phyloP scores from a whole-genome alignment of 2,888 invertebrate species.

The Agrotis puta region DNA sequence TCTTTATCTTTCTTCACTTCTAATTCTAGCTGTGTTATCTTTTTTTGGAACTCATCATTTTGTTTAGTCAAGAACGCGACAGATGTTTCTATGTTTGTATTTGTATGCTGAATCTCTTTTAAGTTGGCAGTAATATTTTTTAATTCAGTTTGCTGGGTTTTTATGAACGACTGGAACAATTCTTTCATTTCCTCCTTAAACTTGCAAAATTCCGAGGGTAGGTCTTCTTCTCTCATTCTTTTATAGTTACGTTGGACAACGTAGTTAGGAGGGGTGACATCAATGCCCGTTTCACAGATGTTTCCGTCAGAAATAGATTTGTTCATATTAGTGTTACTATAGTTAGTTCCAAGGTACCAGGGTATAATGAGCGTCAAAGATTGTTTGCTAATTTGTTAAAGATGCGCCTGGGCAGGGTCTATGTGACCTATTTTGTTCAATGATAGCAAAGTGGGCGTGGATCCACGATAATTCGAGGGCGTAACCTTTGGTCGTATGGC shows the following conservation, averaged over 20 bases:
- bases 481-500: neutral
- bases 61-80: neutral
- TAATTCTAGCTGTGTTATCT: neutral
- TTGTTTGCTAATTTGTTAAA: neutral
- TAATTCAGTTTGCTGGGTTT: neutral
- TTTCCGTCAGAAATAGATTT: constrained; percentile 2
- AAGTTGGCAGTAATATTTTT: neutral
- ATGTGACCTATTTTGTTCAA: neutral
- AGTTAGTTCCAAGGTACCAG: neutral
- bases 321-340: neutral
- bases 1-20: neutral
- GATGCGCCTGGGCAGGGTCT: neutral
- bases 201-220: too few species aligned
- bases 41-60: constrained; percentile 2
- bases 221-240: neutral
- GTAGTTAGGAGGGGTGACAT: neutral
- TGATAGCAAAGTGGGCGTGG: neutral
- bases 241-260: neutral
- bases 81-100: neutral
- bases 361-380: neutral
- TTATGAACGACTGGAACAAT: neutral
- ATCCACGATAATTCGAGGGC: neutral
- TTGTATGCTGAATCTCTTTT: neutral
- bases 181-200: neutral
- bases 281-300: neutral